phyloP scores from a whole-genome alignment of 2,888 invertebrate genomes.

The Drosophila prolongata region DNA sequence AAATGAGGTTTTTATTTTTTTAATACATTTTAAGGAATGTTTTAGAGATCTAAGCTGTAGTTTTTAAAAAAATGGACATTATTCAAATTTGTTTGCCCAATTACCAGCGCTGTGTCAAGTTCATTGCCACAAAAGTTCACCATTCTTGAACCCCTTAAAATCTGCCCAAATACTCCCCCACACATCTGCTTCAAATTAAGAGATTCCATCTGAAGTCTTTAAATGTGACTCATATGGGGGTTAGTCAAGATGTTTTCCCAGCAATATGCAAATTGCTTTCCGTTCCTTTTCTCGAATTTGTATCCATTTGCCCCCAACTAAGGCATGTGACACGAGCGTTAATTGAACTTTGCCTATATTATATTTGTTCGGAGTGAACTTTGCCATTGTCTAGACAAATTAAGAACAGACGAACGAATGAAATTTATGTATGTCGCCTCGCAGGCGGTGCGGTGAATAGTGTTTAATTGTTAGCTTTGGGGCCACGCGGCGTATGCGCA shows the following conservation, averaged over 20 bases:
- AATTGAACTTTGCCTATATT: conserved; percentile 65
- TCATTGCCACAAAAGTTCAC: conserved; percentile 28
- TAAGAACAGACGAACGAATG: conserved; percentile 57
- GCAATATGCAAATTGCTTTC: conserved; percentile 55
- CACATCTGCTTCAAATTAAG: conserved; percentile 74
- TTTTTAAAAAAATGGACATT: neutral
- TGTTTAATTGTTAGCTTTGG: conserved; percentile 49
- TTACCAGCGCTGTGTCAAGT: neutral
- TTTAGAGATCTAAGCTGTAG: neutral
- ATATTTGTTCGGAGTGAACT: conserved; percentile 58
- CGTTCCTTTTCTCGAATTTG: conserved; percentile 6
- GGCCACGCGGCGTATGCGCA: conserved; percentile 69
- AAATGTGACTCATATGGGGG: conserved; percentile 26
- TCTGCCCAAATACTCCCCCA: conserved; percentile 17
- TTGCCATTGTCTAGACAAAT: conserved; percentile 79
- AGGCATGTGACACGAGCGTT: conserved; percentile 61
- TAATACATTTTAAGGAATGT: neutral
- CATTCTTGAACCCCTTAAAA: conserved; percentile 3
- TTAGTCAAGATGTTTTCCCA: conserved; percentile 30
- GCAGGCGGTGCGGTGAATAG: conserved; percentile 43
- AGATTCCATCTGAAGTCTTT: conserved; percentile 54
- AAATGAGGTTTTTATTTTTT: neutral
- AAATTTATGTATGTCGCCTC: conserved; percentile 55
- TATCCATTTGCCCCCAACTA: conserved; percentile 31
- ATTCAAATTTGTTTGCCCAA: neutral